phyloP scores from a whole-genome alignment of 2,113 vertebrate genomes.

The Nerophis lumbriciformis region DNA sequence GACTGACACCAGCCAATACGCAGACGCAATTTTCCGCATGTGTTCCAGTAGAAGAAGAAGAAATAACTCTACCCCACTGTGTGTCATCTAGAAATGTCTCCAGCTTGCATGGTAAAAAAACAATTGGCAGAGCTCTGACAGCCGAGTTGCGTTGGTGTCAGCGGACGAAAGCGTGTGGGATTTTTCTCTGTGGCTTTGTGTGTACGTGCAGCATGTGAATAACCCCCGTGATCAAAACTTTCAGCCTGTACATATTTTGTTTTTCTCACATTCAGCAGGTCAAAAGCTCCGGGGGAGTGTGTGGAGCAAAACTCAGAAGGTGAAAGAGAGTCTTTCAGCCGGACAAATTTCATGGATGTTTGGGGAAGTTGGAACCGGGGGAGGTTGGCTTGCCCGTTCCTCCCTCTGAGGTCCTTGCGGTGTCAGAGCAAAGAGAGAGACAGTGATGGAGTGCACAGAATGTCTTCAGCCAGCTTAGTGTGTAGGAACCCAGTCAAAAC shows the following conservation, averaged over 20 bases:
- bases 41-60: constrained; percentile 35
- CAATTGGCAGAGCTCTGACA: constrained; percentile 1
- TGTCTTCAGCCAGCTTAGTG: constrained; percentile 46
- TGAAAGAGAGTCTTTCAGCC: constrained; percentile 65
- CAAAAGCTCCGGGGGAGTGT: constrained; percentile 19
- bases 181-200: constrained; percentile 40
- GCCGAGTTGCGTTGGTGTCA: constrained; percentile 15
- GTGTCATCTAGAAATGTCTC: constrained; percentile 35
- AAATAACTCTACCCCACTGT: constrained; percentile 39
- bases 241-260: constrained; percentile 36
- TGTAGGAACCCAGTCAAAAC: constrained; percentile 54
- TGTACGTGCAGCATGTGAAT: constrained; percentile 59
- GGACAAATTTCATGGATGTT: constrained; percentile 51
- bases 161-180: constrained; percentile 37
- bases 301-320: constrained; percentile 14
- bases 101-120: constrained; percentile 28
- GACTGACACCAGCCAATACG: constrained; percentile 24
- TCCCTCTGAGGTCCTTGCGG: constrained; percentile 40
- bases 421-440: constrained; percentile 42
- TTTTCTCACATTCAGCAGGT: constrained; percentile 50
- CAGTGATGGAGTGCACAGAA: constrained; percentile 31
- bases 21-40: constrained; percentile 43
- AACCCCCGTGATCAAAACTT: constrained; percentile 37
- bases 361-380: constrained; percentile 49
- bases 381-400: constrained; percentile 30